These are phyloP conservation scores for Papilio polytes DNA, from an alignment of 1,140 invertebrate species.

Conservation along the genomic window DNA sequence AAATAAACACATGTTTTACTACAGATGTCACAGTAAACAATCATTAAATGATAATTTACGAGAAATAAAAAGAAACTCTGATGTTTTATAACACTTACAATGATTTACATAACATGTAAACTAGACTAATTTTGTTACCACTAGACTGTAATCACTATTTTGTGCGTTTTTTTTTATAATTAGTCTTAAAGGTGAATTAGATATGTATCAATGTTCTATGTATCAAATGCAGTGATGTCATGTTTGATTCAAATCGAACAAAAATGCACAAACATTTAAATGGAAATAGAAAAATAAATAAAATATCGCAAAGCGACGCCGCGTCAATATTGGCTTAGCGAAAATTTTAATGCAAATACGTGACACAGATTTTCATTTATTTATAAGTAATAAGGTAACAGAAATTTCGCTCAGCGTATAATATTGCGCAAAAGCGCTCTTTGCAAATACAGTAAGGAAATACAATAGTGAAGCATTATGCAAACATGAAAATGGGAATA, in stretches of 20 bases:
- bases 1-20: background rate
- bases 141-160: background rate
- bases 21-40: background rate
- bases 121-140: background rate
- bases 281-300: background rate
- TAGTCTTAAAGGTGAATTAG: background rate
- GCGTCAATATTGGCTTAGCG: slow-evolving; percentile 30
- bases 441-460: background rate
- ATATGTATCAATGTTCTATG: background rate
- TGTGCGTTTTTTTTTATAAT: background rate
- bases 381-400: background rate
- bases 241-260: background rate
- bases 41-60: background rate
- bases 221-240: background rate
- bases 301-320: slow-evolving; percentile 7
- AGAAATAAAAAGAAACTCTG: background rate
- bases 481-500: background rate
- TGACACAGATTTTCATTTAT: background rate
- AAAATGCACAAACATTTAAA: background rate
- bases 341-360: background rate
- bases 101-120: background rate
- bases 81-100: background rate
- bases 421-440: slow-evolving; percentile 10
- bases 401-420: slow-evolving; percentile 15
- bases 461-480: background rate